Percentiles rank a stretch among this genome's conserved stretches.
Conservation (phyloP, 2,888 invertebrate species). For the Agrochola macilenta region DNA sequence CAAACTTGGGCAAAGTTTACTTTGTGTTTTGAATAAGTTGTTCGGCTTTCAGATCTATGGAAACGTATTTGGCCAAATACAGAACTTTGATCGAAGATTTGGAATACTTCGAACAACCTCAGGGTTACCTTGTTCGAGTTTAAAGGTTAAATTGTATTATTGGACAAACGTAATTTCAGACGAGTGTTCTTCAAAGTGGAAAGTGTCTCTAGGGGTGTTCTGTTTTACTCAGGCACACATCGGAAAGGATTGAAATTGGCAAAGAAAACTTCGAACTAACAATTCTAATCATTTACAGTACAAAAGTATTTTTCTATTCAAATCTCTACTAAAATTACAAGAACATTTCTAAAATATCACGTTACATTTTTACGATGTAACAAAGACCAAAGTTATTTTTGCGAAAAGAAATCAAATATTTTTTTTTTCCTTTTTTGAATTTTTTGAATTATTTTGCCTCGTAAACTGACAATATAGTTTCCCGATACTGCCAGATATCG, state of each 20-base stretch:
- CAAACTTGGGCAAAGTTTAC: conserved; percentile 58
- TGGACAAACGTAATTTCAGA: conserved; percentile 40
- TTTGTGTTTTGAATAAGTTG: conserved; percentile 66
- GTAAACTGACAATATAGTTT: neutral
- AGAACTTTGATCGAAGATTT: conserved; percentile 52
- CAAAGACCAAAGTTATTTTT: neutral
- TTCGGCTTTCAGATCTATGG: conserved; percentile 33
- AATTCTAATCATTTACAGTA: conserved; percentile 27
- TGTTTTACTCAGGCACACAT: neutral
- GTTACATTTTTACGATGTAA: neutral
- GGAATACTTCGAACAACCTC: conserved; percentile 37
- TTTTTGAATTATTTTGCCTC: no score
- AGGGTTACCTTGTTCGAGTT: conserved; percentile 34
- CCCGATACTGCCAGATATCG: neutral
- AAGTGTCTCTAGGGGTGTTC: conserved; percentile 14
- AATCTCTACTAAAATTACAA: neutral
- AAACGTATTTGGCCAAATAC: conserved; percentile 40
- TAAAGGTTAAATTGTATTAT: conserved; percentile 44
- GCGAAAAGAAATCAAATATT: neutral
- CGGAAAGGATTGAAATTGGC: conserved; percentile 9
- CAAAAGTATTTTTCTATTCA: conserved; percentile 22
- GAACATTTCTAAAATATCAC: neutral
- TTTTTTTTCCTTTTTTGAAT: no score
- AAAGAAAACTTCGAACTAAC: conserved; percentile 15
- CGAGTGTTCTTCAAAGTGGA: conserved; percentile 33